Conservation (phyloP, 2,113 vertebrate genomes). For the Engystomops pustulosus region DNA sequence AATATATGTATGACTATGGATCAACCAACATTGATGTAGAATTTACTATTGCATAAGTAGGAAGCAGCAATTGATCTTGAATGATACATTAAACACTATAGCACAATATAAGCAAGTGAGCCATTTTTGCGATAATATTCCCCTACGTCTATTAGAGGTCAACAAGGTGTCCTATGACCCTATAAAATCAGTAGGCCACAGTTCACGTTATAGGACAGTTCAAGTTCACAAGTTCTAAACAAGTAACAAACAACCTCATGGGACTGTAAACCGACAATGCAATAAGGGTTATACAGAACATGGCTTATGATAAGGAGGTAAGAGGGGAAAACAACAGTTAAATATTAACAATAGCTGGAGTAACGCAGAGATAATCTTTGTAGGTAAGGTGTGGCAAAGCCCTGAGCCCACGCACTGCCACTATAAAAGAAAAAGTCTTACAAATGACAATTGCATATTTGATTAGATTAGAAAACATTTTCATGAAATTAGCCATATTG, state of each 20-base stretch:
- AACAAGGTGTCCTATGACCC: not conserved
- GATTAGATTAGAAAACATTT: no score
- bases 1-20: not conserved
- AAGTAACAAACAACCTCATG: not conserved
- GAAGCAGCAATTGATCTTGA: not conserved
- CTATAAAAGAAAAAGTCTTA: not conserved
- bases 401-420: not conserved
- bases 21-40: constrained; percentile 13
- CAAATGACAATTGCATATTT: not conserved
- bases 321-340: not conserved
- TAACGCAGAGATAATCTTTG: not conserved
- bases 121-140: no score
- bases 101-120: not conserved
- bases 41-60: not conserved
- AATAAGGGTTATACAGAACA: constrained; percentile 21
- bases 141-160: not conserved
- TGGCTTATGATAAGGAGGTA: constrained; percentile 7
- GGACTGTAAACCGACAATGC: not conserved
- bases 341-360: constrained; percentile 26
- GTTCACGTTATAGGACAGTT: not conserved
- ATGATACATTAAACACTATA: not conserved
- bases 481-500: no score
- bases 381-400: not conserved
- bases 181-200: not conserved
- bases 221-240: not conserved